Conservation (phyloP, 1,140 invertebrate species). For the Temnothorax nylanderi region DNA sequence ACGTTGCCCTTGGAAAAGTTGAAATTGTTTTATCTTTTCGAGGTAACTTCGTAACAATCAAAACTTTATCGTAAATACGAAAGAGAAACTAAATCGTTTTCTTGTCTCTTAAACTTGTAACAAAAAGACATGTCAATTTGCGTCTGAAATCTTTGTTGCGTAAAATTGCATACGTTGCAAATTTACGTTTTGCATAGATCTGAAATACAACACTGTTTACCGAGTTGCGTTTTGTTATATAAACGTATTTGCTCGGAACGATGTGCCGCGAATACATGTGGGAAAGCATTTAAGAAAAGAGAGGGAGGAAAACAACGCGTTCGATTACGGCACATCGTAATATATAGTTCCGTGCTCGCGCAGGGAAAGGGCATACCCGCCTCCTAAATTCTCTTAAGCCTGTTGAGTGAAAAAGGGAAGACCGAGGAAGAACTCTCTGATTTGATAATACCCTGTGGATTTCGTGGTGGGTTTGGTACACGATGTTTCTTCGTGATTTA, state of each 20-base stretch:
- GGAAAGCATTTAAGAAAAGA: conserved; percentile 13
- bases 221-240: not conserved
- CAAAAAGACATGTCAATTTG: not conserved
- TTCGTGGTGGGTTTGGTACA: conserved; percentile 65
- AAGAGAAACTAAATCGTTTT: not conserved
- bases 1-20: conserved; percentile 5
- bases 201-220: not conserved
- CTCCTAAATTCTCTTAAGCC: conserved; percentile 75
- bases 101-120: not conserved
- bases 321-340: conserved; percentile 57
- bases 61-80: not conserved
- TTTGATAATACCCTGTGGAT: conserved; percentile 73
- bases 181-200: not conserved
- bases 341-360: conserved; percentile 52
- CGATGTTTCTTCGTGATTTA: conserved; percentile 64
- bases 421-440: conserved; percentile 68
- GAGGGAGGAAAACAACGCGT: conserved; percentile 25
- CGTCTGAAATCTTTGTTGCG: not conserved
- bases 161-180: not conserved
- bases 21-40: conserved; percentile 18
- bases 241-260: not conserved
- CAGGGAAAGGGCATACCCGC: conserved; percentile 40
- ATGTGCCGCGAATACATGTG: not conserved
- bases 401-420: conserved; percentile 72
- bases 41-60: not conserved